Conservation (phyloP, 2,888 invertebrate genomes). For the Parasteatoda lunata region DNA sequence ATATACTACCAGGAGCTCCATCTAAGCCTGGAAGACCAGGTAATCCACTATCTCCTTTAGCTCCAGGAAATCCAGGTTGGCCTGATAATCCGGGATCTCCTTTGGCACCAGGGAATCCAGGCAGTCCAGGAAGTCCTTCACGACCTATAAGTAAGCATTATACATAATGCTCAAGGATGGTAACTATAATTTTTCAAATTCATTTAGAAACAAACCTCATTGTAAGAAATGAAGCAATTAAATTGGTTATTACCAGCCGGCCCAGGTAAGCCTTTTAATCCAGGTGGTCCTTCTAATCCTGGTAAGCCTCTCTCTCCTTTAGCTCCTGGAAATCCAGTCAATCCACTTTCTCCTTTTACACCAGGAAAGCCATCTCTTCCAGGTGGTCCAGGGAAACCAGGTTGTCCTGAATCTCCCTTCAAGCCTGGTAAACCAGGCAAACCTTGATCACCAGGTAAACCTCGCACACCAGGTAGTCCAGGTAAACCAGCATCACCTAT, state of each 20-base stretch:
- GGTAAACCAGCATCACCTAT: conserved; percentile 69
- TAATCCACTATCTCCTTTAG: conserved; percentile 77
- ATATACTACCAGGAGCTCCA: conserved; percentile 72
- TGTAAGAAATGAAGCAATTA: not conserved
- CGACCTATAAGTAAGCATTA: conserved; percentile 31
- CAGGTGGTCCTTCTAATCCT: conserved; percentile 86
- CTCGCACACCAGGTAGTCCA: conserved; percentile 70
- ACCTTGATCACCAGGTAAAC: conserved; percentile 69
- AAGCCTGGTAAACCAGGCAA: conserved; percentile 69
- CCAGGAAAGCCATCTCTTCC: conserved; percentile 75
- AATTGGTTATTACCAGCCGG: conserved; percentile 33
- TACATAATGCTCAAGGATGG: not conserved
- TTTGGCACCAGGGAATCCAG: conserved; percentile 49
- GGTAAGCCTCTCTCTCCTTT: conserved; percentile 90
- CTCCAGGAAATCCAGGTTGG: conserved; percentile 76
- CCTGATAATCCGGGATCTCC: conserved; percentile 45
- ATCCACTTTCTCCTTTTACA: conserved; percentile 60
- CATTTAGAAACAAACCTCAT: too few species aligned
- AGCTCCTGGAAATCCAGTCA: conserved; percentile 81
- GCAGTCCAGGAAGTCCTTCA: conserved; percentile 77
- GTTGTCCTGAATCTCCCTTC: conserved; percentile 80
- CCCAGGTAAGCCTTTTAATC: conserved; percentile 88
- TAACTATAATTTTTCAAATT: too few species aligned
- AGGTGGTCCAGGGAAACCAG: conserved; percentile 84
- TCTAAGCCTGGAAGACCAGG: conserved; percentile 75